Base-by-base conservation (phyloP, 2,888 invertebrate genomes). In the Tachina fera region DNA sequence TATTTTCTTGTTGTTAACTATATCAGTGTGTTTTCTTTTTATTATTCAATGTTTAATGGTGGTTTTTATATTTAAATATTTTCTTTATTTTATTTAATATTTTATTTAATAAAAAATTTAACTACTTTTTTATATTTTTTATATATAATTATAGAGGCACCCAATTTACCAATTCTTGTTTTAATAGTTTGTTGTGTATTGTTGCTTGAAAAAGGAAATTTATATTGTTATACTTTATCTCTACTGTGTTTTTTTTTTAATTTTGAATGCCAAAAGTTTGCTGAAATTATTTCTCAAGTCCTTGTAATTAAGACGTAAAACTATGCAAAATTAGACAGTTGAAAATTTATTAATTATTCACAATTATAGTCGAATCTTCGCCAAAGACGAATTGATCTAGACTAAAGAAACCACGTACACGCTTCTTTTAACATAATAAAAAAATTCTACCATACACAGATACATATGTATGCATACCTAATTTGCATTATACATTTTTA, bases 141-240 rank as follows among this genome's bases (percentile, higher is more conserved):
- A 78, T 85, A 87, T 87, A 72, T 88, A 84, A 84, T 87, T 91
- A 91, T 91, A 92, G 83, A 83, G 92, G 92, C 92, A 92, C 92
- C 92, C 89, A 91, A 91, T 92, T 91, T 90, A 91, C 90, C 91
- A 91, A 91, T 90, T 91, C 88, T 90, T 89, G 89, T 89, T 82
- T 80, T 88, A 72, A 80, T 83, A 86, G 83, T 86, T 76, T 80
- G 74, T 82, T 65, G 70, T 75, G 76, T 76, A 5, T 67, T 68
- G 74, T 75, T 49, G 39, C 47, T 68, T 63, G 77, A 49, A 68
- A 82, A 76, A 56, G 45, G 56, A 79, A 77, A 88, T 83, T 14
- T 65, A 82, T 75, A 74, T 47, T 51, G 47, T 74, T 70, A 56
- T 75, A n/a, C 74, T 11, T 58, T 22, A 22, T 77, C 72, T 75